Percentiles rank a stretch among this genome's conserved stretches.
These are phyloP conservation scores for Protophormia terraenovae DNA, from an alignment of 2,888 invertebrate genomes.

Conservation along the genomic window DNA sequence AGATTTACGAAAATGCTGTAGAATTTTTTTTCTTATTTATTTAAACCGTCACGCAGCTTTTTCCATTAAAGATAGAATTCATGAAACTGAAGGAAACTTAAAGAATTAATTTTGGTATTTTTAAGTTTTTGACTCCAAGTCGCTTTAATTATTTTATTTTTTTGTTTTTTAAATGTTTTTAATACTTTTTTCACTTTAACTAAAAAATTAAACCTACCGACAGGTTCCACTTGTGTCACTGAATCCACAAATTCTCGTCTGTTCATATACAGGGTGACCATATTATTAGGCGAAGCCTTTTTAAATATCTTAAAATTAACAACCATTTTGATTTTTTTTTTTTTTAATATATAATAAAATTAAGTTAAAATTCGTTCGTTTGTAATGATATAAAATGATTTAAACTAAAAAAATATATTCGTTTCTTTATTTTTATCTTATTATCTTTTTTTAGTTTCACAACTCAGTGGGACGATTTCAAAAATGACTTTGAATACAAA, in stretches of 20 bases:
- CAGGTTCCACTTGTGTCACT: slow-evolving; percentile 91
- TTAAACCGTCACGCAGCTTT: no score
- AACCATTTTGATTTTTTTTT: slow-evolving; percentile 85
- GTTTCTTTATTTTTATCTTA: not conserved
- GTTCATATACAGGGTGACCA: slow-evolving; percentile 91
- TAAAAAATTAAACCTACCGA: slow-evolving; percentile 86
- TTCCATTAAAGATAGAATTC: no score
- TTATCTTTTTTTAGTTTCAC: not conserved
- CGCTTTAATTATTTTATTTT: no score
- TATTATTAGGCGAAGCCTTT: slow-evolving; percentile 93
- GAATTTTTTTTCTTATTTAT: no score
- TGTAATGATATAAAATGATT: not conserved
- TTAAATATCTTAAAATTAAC: slow-evolving; percentile 95
- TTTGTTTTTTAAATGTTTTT: no score
- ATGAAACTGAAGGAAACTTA: no score
- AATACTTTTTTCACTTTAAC: not conserved
- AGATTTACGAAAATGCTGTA: no score
- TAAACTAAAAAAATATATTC: not conserved
- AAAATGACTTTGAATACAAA: slow-evolving; percentile 59
- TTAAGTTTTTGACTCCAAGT: no score
- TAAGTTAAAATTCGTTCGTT: slow-evolving; percentile 46
- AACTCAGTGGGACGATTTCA: slow-evolving; percentile 34
- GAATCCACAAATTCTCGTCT: slow-evolving; percentile 95
- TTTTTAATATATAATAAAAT: slow-evolving; percentile 23
- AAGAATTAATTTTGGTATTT: no score